phyloP scores from a whole-genome alignment of 2,888 invertebrate genomes.

The Pycnomerus fuliginosus region DNA sequence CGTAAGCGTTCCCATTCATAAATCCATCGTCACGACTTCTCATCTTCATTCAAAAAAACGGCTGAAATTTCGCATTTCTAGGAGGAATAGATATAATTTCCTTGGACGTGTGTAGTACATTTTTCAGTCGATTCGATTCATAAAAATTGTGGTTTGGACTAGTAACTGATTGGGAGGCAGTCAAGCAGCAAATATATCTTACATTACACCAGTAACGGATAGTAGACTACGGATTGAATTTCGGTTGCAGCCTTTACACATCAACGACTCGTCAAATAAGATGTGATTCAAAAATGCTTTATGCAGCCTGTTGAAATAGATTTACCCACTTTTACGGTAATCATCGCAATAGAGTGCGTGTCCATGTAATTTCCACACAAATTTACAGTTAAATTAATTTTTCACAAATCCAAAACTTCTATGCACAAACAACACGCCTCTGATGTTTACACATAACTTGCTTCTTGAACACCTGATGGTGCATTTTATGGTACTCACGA shows the following conservation, averaged over 20 bases:
- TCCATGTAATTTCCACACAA: too few relatives aligned
- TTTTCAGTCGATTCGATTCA: constrained; percentile 33
- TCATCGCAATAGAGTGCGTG: too few relatives aligned
- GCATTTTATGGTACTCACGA: constrained; percentile 6
- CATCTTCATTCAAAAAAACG: too few relatives aligned
- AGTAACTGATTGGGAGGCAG: constrained; percentile 49
- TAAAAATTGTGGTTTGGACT: constrained; percentile 49
- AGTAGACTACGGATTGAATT: constrained; percentile 50
- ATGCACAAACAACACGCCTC: constrained; percentile 2
- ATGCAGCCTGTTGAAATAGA: too few relatives aligned
- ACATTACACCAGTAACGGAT: constrained; percentile 53
- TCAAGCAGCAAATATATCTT: constrained; percentile 53
- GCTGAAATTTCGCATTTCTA: background rate
- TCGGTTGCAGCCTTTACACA: constrained; percentile 50
- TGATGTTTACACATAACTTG: constrained; percentile 2
- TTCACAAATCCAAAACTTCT: too few relatives aligned
- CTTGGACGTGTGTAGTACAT: background rate
- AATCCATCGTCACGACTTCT: too few relatives aligned
- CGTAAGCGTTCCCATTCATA: constrained; percentile 13
- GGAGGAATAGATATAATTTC: too few relatives aligned
- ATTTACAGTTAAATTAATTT: too few relatives aligned
- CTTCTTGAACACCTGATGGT: constrained; percentile 6
- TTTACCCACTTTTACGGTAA: too few relatives aligned
- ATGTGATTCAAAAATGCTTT: constrained; percentile 16
- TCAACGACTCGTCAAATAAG: constrained; percentile 44